A percentile compares a stretch with the other conserved stretches of the same genome.
These are phyloP conservation scores for Antechinus stuartii DNA, from an alignment of 2,113 vertebrate genomes.

Conservation along the genomic window DNA sequence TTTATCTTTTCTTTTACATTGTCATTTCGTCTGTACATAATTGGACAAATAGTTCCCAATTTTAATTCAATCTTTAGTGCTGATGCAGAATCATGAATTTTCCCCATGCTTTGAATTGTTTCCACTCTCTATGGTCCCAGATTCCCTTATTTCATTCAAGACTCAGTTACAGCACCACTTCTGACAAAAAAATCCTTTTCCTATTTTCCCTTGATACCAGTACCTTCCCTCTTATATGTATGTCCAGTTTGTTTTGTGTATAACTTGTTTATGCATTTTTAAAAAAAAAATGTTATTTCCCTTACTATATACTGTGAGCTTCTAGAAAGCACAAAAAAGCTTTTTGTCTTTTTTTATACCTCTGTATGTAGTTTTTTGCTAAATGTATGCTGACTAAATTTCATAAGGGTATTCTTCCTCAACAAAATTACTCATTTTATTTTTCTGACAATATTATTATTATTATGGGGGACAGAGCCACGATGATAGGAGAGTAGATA, in stretches of 20 bases:
- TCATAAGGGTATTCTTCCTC: neutral
- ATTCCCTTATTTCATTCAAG: neutral
- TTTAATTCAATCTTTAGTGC: neutral
- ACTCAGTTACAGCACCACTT: neutral
- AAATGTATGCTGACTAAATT: neutral
- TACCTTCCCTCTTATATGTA: neutral
- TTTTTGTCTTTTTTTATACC: neutral
- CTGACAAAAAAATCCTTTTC: neutral
- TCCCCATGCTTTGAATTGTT: neutral
- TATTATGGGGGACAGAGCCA: neutral
- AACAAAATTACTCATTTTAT: neutral
- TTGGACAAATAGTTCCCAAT: neutral
- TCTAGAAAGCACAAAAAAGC: neutral
- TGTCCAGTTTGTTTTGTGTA: neutral
- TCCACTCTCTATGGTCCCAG: neutral
- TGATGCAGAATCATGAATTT: too few relatives aligned
- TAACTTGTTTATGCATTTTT: neutral
- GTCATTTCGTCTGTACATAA: neutral
- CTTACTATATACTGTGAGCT: neutral
- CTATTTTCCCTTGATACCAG: neutral
- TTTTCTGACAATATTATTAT: neutral
- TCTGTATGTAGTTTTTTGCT: neutral
- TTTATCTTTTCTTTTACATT: neutral
- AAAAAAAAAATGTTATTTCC: neutral
- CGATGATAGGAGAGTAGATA: too few relatives aligned